A percentile compares a stretch with the other conserved stretches of the same genome.
Evolutionary conservation across 2,888 invertebrate genomes (phyloP).

Genomic region (Suillia variegata): DNA sequence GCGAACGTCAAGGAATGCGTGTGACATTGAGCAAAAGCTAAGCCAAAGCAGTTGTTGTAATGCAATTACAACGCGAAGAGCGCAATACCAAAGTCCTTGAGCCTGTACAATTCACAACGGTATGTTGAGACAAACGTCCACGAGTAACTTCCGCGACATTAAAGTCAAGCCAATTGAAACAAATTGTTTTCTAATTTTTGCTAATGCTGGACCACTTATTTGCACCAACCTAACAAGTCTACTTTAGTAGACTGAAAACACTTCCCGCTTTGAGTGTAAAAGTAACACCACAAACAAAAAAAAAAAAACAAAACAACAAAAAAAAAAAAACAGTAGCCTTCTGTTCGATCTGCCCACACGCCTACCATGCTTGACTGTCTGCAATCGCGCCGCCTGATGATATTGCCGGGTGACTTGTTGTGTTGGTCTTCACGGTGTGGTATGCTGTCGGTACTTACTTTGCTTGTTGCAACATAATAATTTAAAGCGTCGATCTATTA

Average conservation of each 20-base stretch:
- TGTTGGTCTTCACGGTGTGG: not conserved
- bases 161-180: slow-evolving; percentile 21
- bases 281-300: too few relatives aligned
- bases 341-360: too few relatives aligned
- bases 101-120: too few relatives aligned
- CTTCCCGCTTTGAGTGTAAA: not conserved
- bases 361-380: not conserved
- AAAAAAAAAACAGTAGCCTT: too few relatives aligned
- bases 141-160: too few relatives aligned
- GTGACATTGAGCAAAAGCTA: too few relatives aligned
- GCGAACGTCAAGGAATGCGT: slow-evolving; percentile 48
- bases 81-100: too few relatives aligned
- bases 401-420: not conserved
- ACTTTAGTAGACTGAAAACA: not conserved
- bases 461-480: slow-evolving; percentile 24
- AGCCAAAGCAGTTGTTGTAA: slow-evolving; percentile 37
- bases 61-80: too few relatives aligned
- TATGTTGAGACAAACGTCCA: too few relatives aligned
- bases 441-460: not conserved
- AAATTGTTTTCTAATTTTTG: slow-evolving; percentile 41
- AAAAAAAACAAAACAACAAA: too few relatives aligned
- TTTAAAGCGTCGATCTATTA: slow-evolving; percentile 37
- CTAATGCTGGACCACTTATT: slow-evolving; percentile 35
- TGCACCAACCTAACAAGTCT: slow-evolving; percentile 13
- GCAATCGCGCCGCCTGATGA: too few relatives aligned